Conservation (phyloP, 2,888 invertebrate species). For the Morinoia aosen region DNA sequence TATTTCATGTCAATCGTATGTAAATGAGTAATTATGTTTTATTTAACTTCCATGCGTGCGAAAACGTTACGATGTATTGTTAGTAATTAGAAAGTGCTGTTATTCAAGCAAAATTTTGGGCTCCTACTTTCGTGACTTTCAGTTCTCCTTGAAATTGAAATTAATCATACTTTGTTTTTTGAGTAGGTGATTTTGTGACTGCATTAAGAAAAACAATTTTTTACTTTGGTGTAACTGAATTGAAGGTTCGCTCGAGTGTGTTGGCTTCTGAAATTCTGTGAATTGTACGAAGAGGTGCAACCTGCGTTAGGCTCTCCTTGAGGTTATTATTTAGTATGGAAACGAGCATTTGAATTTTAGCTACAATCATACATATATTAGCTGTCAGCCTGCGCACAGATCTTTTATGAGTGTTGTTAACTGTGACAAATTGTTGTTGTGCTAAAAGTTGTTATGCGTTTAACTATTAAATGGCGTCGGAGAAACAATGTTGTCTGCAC, state of each 20-base stretch:
- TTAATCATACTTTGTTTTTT: neutral
- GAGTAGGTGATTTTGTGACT: neutral
- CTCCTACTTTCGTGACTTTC: neutral
- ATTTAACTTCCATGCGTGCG: neutral
- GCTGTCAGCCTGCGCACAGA: conserved; percentile 47
- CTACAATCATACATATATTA: neutral
- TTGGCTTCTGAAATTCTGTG: neutral
- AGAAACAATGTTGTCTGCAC: neutral
- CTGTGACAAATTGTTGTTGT: conserved; percentile 34
- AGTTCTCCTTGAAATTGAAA: neutral
- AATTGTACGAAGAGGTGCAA: neutral
- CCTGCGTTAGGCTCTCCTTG: neutral
- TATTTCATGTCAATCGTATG: neutral
- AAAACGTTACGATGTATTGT: neutral
- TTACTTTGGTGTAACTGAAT: neutral
- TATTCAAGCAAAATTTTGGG: neutral
- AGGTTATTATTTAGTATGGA: neutral
- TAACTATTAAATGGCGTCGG: neutral
- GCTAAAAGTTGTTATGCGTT: conserved; percentile 22
- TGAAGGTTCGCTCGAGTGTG: neutral
- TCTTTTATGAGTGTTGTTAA: conserved; percentile 33
- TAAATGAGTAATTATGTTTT: neutral
- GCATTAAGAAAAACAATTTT: neutral
- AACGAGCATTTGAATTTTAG: neutral
- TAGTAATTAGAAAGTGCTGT: neutral